Base-by-base conservation (phyloP, 2,888 invertebrate species). In the Strigamia transsilvanica region DNA sequence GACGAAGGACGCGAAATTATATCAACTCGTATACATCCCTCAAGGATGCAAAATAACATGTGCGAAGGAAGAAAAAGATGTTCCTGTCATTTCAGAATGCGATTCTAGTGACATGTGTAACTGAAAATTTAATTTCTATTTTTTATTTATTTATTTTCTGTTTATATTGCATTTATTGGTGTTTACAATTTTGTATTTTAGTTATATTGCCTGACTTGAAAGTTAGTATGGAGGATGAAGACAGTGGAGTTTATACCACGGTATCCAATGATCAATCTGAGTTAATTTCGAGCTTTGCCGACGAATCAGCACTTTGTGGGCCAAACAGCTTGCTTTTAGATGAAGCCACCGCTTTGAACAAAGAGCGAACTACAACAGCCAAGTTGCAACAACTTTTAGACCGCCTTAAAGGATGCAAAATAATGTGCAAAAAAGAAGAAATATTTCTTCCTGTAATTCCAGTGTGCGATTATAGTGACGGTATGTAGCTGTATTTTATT, bases 311-410 rank as follows among this genome's bases (percentile, higher is more conserved):
- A 34, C 34, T 5, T 5, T 34, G 34, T n/a, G n/a, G n/a, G n/a
- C n/a, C n/a, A n/a, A n/a, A n/a, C n/a, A n/a, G n/a, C n/a, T n/a
- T n/a, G n/a, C n/a, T n/a, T n/a, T n/a, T n/a, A n/a, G n/a, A n/a
- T n/a, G n/a, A n/a, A n/a, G n/a, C n/a, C 6, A 78, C 78, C 6
- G 78, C 78, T 10, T 27, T 78, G 78, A 78, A 78, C 12, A 78
- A 78, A 78, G 78, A 78, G 23, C 12, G 21, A 9, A 61, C 12
- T 5, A 2, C 1, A 15, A 18, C 7, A 1, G 6, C 3, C 2
- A 61, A 61, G 18, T 3, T 61, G 2, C 18, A 61, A 6, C 18
- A 61, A 23, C 12, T 61, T 2, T 2, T 61, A 3, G n/a, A 61
- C 2, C 5, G 7, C 18, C 61, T 21, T 61, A 4, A 18, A 2